Evolutionary conservation across 2,888 invertebrate species (phyloP).

Genomic region (Philereme vetulata): DNA sequence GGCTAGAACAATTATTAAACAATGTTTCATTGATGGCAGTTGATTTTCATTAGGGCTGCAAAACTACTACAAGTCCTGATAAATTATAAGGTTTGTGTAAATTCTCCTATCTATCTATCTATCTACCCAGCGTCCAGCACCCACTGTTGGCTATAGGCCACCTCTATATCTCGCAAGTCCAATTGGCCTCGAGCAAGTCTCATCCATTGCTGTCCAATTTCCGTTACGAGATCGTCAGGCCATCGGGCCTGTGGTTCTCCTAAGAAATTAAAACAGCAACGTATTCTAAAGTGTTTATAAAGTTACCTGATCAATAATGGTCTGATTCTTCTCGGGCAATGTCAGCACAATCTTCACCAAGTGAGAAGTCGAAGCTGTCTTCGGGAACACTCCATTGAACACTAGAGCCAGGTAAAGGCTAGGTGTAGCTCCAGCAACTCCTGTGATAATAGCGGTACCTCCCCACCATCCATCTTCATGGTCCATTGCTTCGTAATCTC

Average conservation of each 20-base stretch:
- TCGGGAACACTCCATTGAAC: constrained; percentile 91
- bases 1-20: constrained; percentile 38
- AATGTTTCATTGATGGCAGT: constrained; percentile 39
- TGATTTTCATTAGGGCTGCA: constrained; percentile 35
- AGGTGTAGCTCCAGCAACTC: constrained; percentile 90
- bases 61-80: constrained; percentile 11
- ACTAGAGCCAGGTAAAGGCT: constrained; percentile 91
- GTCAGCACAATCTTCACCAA: constrained; percentile 88
- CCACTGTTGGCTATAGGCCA: too few relatives aligned
- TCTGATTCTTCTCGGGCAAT: constrained; percentile 87
- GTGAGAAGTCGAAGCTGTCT: constrained; percentile 85
- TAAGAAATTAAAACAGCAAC: not conserved
- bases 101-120: not conserved
- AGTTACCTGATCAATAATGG: constrained; percentile 88
- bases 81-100: not conserved
- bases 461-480: constrained; percentile 91
- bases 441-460: constrained; percentile 94
- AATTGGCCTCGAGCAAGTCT: too few relatives aligned
- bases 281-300: constrained; percentile 5
- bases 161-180: too few relatives aligned
- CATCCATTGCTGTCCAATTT: too few relatives aligned
- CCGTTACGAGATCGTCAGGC: too few relatives aligned
- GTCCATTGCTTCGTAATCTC: constrained; percentile 73
- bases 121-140: too few relatives aligned
- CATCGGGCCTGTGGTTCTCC: too few relatives aligned